phyloP scores from a whole-genome alignment of 2,113 vertebrate species.

The Peromyscus polionotus region DNA sequence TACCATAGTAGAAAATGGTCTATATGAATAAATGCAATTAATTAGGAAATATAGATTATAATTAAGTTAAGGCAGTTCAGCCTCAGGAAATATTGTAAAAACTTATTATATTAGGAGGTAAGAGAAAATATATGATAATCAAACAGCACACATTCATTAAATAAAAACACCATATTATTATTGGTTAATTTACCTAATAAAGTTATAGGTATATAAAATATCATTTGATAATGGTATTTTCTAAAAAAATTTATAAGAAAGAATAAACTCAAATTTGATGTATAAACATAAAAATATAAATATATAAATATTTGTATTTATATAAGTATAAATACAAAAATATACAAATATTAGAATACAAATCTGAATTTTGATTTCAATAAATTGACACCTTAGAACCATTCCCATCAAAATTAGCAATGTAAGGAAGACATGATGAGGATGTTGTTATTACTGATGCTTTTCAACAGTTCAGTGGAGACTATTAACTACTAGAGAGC shows the following conservation, averaged over 20 bases:
- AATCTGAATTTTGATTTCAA: background rate
- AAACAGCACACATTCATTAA: background rate
- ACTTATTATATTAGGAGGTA: background rate
- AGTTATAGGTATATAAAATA: background rate
- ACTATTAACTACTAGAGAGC: conserved; percentile 4
- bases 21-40: background rate
- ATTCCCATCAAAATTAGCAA: background rate
- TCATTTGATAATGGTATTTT: background rate
- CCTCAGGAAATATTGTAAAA: background rate
- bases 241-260: background rate
- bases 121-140: background rate
- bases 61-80: background rate
- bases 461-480: background rate
- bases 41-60: background rate
- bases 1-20: background rate
- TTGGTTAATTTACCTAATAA: background rate
- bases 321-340: too few relatives aligned
- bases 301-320: too few relatives aligned
- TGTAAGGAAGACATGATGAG: background rate
- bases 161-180: background rate
- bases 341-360: background rate
- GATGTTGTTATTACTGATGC: background rate
- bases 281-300: background rate
- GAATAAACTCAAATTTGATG: background rate
- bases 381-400: background rate